A percentile compares a stretch with the other conserved stretches of the same genome.
Evolutionary conservation across 2,888 invertebrate genomes (phyloP).

Genomic region (Caenorhabditis wallacei): DNA sequence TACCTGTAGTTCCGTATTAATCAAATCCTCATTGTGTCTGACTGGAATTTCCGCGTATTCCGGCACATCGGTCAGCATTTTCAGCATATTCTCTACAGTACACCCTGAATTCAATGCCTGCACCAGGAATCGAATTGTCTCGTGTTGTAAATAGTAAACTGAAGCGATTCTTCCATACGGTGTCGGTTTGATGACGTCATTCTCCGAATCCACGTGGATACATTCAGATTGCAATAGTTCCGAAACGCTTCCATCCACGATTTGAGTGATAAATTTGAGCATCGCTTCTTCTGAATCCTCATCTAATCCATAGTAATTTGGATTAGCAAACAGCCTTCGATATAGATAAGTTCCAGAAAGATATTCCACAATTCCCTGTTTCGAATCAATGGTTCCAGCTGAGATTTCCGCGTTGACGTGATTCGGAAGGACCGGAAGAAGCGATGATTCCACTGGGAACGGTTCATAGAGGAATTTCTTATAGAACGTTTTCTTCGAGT

Average conservation of each 20-base stretch:
- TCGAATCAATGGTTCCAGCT: conserved; percentile 91
- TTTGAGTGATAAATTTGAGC: conserved; percentile 88
- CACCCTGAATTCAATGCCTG: conserved; percentile 87
- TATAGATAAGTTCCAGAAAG: conserved; percentile 99
- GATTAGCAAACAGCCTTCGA: conserved; percentile 93
- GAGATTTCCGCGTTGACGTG: conserved; percentile 96
- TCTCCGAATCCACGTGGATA: conserved; percentile 88
- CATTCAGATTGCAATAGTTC: conserved; percentile 90
- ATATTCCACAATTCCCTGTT: conserved; percentile 91
- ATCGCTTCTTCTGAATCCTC: conserved; percentile 86
- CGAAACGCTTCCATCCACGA: conserved; percentile 90
- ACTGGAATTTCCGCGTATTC: conserved; percentile 96
- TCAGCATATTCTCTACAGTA: conserved; percentile 88
- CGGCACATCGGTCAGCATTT: conserved; percentile 89
- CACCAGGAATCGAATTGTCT: conserved; percentile 92
- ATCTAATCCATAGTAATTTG: conserved; percentile 91
- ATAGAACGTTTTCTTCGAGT: conserved; percentile 97
- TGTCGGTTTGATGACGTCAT: conserved; percentile 85
- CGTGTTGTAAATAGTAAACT: conserved; percentile 95
- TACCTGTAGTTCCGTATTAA: conserved; percentile 88
- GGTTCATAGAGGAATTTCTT: conserved; percentile 99
- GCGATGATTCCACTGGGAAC: conserved; percentile 97
- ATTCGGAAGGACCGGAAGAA: conserved; percentile 93
- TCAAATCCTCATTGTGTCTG: conserved; percentile 95
- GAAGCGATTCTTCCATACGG: conserved; percentile 95